Conservation (phyloP, 2,797 vertebrate genomes). For the Sebastes itinus region DNA sequence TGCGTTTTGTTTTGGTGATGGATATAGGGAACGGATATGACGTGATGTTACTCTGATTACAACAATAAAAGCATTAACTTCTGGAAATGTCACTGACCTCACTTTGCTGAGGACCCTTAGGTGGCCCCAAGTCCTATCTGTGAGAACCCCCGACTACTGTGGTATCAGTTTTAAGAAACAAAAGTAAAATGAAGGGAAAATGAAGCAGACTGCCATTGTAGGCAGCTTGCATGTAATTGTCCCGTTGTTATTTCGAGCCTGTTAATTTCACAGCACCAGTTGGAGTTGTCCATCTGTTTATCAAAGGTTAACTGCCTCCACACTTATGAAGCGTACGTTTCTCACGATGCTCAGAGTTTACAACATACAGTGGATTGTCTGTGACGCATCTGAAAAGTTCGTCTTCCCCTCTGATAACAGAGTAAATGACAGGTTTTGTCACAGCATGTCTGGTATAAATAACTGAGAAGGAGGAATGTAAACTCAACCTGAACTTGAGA, state of each 20-base stretch:
- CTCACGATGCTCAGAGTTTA: slow-evolving; percentile 72
- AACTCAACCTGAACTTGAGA: slow-evolving; percentile 21
- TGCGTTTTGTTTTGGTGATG: too few relatives aligned
- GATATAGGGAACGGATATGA: too few relatives aligned
- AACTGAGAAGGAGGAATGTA: slow-evolving; percentile 11
- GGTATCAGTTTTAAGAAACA: slow-evolving; percentile 13
- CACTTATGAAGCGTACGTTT: slow-evolving; percentile 84
- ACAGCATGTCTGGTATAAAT: slow-evolving; percentile 40
- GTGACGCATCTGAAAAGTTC: slow-evolving; percentile 51
- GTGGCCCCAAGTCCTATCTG: not conserved
- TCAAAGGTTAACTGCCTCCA: slow-evolving; percentile 92
- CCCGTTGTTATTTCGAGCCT: slow-evolving; percentile 80
- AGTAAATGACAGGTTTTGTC: slow-evolving; percentile 31
- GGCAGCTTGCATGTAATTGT: slow-evolving; percentile 57
- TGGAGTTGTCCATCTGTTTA: slow-evolving; percentile 91
- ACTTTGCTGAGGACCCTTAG: not conserved
- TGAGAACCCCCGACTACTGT: not conserved
- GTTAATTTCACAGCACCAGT: slow-evolving; percentile 88
- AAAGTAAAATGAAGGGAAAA: slow-evolving; percentile 37
- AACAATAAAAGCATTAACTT: too few relatives aligned
- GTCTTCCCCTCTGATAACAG: slow-evolving; percentile 23
- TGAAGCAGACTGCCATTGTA: slow-evolving; percentile 33
- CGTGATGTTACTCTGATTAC: too few relatives aligned
- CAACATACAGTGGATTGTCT: slow-evolving; percentile 38
- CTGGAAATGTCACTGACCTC: not conserved